A percentile compares a stretch with the other conserved stretches of the same genome.
phyloP scores from a whole-genome alignment of 1,140 invertebrate genomes.

The Grapholita molesta region DNA sequence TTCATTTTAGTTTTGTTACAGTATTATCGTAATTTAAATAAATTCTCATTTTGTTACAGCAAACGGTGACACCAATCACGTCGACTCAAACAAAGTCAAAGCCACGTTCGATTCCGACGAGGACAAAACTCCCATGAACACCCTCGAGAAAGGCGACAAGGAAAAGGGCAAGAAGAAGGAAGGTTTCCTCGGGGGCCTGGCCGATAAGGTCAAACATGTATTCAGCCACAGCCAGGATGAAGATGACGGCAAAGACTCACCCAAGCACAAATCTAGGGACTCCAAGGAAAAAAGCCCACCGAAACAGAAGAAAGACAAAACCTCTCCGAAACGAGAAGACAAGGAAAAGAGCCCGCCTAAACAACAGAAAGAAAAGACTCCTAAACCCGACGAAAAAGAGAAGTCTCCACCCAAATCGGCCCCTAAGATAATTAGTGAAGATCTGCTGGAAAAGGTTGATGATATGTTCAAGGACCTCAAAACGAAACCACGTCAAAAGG shows the following conservation, averaged over 20 bases:
- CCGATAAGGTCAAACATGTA: conserved; percentile 66
- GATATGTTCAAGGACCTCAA: conserved; percentile 74
- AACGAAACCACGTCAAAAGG: conserved; percentile 55
- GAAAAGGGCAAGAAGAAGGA: conserved; percentile 56
- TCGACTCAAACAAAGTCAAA: conserved; percentile 69
- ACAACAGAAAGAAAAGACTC: not conserved
- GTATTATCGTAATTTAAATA: not conserved
- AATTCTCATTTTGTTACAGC: conserved; percentile 38
- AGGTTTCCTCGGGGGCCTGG: conserved; percentile 63
- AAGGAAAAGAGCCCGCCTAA: conserved; percentile 36
- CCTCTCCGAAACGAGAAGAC: conserved; percentile 35
- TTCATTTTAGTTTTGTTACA: too few relatives aligned
- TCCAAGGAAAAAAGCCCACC: conserved; percentile 41
- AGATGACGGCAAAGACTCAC: conserved; percentile 59
- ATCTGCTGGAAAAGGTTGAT: conserved; percentile 70
- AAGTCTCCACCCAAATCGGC: conserved; percentile 52
- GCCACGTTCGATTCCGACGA: conserved; percentile 76
- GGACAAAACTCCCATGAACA: conserved; percentile 72
- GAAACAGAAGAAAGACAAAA: conserved; percentile 8
- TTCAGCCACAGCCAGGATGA: conserved; percentile 64
- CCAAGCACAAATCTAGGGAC: conserved; percentile 58
- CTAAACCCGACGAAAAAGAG: not conserved
- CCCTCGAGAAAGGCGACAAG: conserved; percentile 57
- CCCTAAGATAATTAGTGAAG: conserved; percentile 70
- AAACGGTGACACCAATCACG: conserved; percentile 63